Evolutionary conservation across 2,797 vertebrate species (phyloP).

Genomic region (Cossypha niveicapilla): DNA sequence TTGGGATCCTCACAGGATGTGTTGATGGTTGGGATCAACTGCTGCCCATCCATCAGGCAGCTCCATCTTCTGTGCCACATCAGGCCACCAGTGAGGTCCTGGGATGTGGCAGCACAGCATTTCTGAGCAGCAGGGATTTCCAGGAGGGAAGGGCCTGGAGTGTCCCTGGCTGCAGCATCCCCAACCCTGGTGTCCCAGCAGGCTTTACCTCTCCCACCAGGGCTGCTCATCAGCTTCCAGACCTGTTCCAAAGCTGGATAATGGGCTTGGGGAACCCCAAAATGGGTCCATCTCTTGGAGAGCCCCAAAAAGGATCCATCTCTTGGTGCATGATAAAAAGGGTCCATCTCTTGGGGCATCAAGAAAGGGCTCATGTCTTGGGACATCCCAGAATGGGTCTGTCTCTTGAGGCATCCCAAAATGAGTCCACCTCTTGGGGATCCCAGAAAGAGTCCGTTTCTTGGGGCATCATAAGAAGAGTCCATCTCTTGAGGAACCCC

Average conservation of each 20-base stretch:
- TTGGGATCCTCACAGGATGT: accelerated
- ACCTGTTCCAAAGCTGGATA: background rate
- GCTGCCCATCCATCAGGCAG: background rate
- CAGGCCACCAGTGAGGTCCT: accelerated
- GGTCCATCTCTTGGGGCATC: background rate
- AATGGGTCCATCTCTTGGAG: too few species aligned
- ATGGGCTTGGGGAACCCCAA: too few species aligned
- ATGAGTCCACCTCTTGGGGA: too few species aligned
- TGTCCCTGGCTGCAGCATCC: background rate
- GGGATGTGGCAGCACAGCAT: background rate
- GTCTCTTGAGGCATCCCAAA: too few species aligned
- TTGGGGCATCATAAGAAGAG: background rate
- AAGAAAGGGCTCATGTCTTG: background rate
- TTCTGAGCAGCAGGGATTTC: background rate
- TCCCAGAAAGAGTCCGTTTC: too few species aligned
- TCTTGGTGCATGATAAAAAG: too few species aligned
- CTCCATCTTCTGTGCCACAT: background rate
- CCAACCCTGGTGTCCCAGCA: accelerated
- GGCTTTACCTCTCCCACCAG: background rate
- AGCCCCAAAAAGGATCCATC: too few species aligned
- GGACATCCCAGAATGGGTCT: too few species aligned
- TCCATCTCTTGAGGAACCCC: too few species aligned
- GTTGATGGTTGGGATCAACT: accelerated
- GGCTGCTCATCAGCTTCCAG: background rate
- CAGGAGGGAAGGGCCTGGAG: background rate